Percentiles rank a stretch among this genome's conserved stretches.
Conservation (phyloP, 30 jellyfish, hydroid and myxozoan species). For the Catostylus mosaicus region DNA sequence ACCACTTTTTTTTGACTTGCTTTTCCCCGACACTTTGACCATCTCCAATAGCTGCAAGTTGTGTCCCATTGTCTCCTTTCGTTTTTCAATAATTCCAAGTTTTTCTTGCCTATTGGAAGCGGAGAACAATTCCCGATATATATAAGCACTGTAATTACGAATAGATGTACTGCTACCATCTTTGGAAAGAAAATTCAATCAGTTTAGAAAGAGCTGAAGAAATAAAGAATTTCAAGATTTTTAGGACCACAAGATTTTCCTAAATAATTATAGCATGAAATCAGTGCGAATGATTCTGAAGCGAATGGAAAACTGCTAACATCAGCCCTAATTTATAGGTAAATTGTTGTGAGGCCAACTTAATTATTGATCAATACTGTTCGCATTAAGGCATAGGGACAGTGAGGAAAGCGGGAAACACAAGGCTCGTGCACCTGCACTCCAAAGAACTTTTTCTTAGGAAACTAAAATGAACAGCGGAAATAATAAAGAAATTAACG, state of each 20-base stretch:
- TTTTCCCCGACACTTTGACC: slow-evolving; percentile 75
- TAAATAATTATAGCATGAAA: not conserved
- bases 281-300: not conserved
- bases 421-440: slow-evolving; percentile 26
- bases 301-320: not conserved
- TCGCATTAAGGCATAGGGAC: slow-evolving; percentile 6
- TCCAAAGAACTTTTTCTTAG: not conserved
- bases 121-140: slow-evolving; percentile 10
- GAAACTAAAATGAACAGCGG: slow-evolving; percentile 26
- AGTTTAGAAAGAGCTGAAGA: not conserved
- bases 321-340: not conserved
- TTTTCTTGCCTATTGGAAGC: not conserved
- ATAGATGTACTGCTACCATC: not conserved
- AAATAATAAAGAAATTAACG: not conserved
- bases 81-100: not conserved
- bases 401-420: slow-evolving; percentile 43
- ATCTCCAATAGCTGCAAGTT: slow-evolving; percentile 79
- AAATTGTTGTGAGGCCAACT: not conserved
- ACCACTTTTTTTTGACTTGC: slow-evolving; percentile 13
- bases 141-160: not conserved
- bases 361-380: slow-evolving; percentile 20
- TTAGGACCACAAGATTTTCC: not conserved
- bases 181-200: not conserved
- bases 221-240: not conserved
- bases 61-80: slow-evolving; percentile 69